Conservation (phyloP, 2,797 vertebrate species). For the Anisognathus igniventris region DNA sequence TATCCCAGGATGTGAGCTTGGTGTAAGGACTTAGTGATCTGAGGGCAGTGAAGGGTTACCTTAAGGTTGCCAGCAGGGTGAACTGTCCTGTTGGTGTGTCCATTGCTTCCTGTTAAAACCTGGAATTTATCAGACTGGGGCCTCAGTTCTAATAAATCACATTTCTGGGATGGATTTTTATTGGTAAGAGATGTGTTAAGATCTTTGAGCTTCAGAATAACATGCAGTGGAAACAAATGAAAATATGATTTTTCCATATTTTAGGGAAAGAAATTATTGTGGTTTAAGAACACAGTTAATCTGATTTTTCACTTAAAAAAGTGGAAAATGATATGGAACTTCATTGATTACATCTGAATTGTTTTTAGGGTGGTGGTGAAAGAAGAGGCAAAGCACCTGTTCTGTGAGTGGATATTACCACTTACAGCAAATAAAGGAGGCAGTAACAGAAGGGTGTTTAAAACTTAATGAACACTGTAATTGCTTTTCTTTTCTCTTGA, state of each 20-base stretch:
- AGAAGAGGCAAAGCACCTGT: background rate
- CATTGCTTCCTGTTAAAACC: background rate
- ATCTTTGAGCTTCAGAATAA: background rate
- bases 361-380: background rate
- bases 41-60: background rate
- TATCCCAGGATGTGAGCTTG: background rate
- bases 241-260: rapidly evolving
- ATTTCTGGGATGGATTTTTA: background rate
- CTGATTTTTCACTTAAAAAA: background rate
- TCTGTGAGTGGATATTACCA: background rate
- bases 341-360: background rate
- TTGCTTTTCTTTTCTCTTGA: background rate
- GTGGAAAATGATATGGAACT: background rate
- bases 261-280: background rate
- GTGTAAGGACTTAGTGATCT: background rate
- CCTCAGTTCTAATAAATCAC: background rate
- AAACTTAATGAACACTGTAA: background rate
- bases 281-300: background rate
- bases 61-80: background rate
- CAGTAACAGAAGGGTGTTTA: background rate
- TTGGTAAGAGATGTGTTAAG: background rate
- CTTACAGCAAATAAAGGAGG: background rate
- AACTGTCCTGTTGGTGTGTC: background rate
- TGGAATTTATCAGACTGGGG: background rate
- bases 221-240: background rate